Base-by-base conservation (phyloP, 2,888 invertebrate genomes). In the Orchesellides sinensis region DNA sequence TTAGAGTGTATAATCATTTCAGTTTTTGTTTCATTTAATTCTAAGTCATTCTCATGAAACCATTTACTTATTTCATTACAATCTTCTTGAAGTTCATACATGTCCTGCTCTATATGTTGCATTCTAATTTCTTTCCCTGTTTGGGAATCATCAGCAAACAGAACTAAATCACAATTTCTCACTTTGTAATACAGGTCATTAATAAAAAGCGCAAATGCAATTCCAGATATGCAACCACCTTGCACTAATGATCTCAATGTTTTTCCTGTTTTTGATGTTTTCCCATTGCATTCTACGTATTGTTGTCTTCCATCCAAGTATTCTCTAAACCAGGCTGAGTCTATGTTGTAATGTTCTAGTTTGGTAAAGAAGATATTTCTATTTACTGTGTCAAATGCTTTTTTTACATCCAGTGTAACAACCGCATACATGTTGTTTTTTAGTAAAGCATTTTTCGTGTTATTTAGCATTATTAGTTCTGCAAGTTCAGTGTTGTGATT, bases 401-500 rank as follows among this genome's bases (percentile, higher is more conserved):
- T 81, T 17, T 23, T 73, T 1, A 81, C 40, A 19, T 81, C 73
- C 17, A 81, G 45, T 2, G 59, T 49, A 4, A 74, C 49, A 14
- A 73, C 35, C 23, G 19, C 61, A 49, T 25, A 73, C 49, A 59
- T 19, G n/a, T 61, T 61, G 2, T 19, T 17, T 1, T 61, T 17
- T 19, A 19, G 1, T n/a, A 61, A 0, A 10, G 61, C 45, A 1
- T 47, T 17, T 29, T 29, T 27, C 1, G 14, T 32, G 17, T 21
- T 45, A 27, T 74, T 69, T 8, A 69, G 0, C 12, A 59, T 35
- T 4, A 27, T 0, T 8, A 82, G 27, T 21, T 73, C 73, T 6
- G 81, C 81, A 75, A 75, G 69, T 19, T 47, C 27, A 3, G 81
- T 75, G 8, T 45, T 59, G 21, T 82, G 78, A 1, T 23, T 4